A percentile compares a stretch with the other conserved stretches of the same genome.
Conservation (phyloP, 2,113 vertebrate genomes). For the Opisthocomus hoazin region DNA sequence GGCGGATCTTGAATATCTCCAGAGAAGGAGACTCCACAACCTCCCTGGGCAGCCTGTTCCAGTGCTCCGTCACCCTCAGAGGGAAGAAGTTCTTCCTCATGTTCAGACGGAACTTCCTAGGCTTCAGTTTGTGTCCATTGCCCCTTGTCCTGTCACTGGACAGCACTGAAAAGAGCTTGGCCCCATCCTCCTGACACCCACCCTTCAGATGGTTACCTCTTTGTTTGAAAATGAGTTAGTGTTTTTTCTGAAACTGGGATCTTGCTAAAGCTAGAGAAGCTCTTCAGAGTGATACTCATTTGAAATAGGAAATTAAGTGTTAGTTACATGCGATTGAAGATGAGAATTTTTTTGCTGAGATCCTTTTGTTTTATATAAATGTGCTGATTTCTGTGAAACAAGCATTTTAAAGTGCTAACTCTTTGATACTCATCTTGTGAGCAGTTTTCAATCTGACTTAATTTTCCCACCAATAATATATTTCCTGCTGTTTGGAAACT, state of each 20-base stretch:
- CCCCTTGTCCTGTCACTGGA: too few relatives aligned
- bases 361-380: background rate
- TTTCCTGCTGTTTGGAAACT: slow-evolving; percentile 49
- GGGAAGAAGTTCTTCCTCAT: too few relatives aligned
- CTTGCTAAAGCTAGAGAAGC: background rate
- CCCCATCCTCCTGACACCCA: too few relatives aligned
- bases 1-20: too few relatives aligned
- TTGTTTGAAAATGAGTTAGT: background rate
- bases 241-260: background rate
- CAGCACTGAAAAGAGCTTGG: too few relatives aligned
- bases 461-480: slow-evolving; percentile 20
- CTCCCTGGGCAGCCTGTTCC: too few relatives aligned
- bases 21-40: too few relatives aligned
- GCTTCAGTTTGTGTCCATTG: too few relatives aligned
- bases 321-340: background rate
- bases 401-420: background rate
- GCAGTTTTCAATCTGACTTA: slow-evolving; percentile 29
- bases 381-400: background rate
- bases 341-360: background rate
- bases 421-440: slow-evolving; percentile 15
- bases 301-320: background rate
- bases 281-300: background rate
- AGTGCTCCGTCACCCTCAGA: too few relatives aligned
- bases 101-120: too few relatives aligned
- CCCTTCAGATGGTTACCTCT: too few relatives aligned